Percentiles rank a stretch among this genome's conserved stretches.
These are phyloP conservation scores for Murina feae DNA, from an alignment of 2,113 vertebrate genomes.

Conservation along the genomic window DNA sequence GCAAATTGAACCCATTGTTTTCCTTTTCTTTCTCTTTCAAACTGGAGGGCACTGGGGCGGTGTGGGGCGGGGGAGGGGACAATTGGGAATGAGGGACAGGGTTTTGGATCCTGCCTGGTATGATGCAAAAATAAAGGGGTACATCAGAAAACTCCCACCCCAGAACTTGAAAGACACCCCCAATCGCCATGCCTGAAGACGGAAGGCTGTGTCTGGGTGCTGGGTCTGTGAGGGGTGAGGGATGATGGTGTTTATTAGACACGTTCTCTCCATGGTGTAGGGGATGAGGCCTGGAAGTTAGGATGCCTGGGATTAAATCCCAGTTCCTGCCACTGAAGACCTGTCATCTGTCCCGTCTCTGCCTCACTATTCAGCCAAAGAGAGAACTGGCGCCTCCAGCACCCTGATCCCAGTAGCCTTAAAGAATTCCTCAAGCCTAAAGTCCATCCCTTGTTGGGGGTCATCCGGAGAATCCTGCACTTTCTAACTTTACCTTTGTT, in stretches of 20 bases:
- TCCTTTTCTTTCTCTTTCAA: slow-evolving; percentile 38
- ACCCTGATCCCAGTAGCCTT: not conserved
- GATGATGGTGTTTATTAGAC: not conserved
- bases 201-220: not conserved
- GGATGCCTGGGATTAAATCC: not conserved
- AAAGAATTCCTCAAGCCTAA: not conserved
- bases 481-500: slow-evolving; percentile 36
- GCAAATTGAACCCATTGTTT: slow-evolving; percentile 58
- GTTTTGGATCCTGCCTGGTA: not conserved
- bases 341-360: not conserved
- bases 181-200: not conserved
- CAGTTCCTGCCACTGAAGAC: not conserved
- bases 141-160: not conserved
- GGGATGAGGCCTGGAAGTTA: not conserved
- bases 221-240: not conserved
- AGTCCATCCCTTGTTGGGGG: not conserved
- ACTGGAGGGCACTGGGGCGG: not conserved
- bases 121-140: slow-evolving; percentile 22
- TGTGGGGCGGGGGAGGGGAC: no score
- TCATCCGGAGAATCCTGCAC: not conserved
- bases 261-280: fast-evolving
- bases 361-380: not conserved
- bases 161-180: not conserved
- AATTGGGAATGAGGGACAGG: not conserved
- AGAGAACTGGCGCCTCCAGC: not conserved